Conservation (phyloP, 2,113 vertebrate species). For the Clarias batrachus region DNA sequence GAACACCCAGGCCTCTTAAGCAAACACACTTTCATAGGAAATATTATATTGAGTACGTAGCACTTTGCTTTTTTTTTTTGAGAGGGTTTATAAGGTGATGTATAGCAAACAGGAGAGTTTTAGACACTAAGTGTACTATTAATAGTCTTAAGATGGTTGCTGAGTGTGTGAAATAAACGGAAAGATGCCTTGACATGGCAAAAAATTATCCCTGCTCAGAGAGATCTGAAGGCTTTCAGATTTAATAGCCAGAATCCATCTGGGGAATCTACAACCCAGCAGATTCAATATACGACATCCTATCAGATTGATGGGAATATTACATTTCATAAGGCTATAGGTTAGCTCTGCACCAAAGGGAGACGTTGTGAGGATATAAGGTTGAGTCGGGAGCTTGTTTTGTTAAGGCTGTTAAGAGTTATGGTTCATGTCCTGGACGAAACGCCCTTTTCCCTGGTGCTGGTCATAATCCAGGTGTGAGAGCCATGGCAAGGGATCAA, state of each 20-base stretch:
- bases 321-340: slow-evolving; percentile 39
- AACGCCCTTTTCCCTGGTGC: slow-evolving; percentile 7
- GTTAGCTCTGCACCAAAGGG: slow-evolving; percentile 22
- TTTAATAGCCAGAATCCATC: slow-evolving; percentile 66
- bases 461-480: neutral
- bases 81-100: neutral
- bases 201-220: slow-evolving; percentile 34
- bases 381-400: slow-evolving; percentile 26
- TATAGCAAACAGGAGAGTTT: neutral
- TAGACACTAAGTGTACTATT: neutral
- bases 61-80: neutral
- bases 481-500: slow-evolving; percentile 4
- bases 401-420: slow-evolving; percentile 8
- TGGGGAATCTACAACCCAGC: slow-evolving; percentile 59
- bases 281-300: slow-evolving; percentile 68
- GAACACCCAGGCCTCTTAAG: neutral
- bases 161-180: slow-evolving; percentile 11
- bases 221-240: slow-evolving; percentile 42
- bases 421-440: slow-evolving; percentile 1
- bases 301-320: slow-evolving; percentile 64
- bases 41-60: neutral
- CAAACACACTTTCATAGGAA: neutral
- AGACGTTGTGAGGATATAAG: slow-evolving; percentile 21
- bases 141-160: neutral
- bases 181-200: slow-evolving; percentile 16